These are phyloP conservation scores for Pterobdella sp. DNA, from an alignment of 2,888 invertebrate genomes.

Conservation along the genomic window DNA sequence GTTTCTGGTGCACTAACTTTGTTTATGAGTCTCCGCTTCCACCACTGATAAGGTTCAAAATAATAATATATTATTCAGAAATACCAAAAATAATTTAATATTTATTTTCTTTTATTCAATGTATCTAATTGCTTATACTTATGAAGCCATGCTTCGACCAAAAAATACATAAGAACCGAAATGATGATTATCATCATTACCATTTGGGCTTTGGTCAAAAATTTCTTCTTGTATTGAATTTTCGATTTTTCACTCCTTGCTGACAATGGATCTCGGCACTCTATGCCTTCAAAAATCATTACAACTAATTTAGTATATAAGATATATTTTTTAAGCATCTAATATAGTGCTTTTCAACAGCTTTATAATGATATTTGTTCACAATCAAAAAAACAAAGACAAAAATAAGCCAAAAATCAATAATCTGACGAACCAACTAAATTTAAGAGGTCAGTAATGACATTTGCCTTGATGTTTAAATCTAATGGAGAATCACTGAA, in stretches of 20 bases:
- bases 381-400: neutral
- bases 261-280: constrained; percentile 49
- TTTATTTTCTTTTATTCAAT: neutral
- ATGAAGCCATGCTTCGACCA: too few species aligned
- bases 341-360: neutral
- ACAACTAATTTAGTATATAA: neutral
- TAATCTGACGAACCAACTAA: constrained; percentile 61
- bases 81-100: neutral
- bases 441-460: constrained; percentile 82
- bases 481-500: constrained; percentile 82
- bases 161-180: too few species aligned
- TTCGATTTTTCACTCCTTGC: neutral
- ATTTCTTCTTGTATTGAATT: constrained; percentile 41
- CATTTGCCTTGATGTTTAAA: constrained; percentile 80
- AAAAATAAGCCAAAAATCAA: neutral
- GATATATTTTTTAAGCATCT: neutral
- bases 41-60: constrained; percentile 4
- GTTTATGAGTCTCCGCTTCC: neutral
- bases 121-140: neutral
- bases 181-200: too few species aligned
- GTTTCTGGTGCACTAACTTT: constrained; percentile 36
- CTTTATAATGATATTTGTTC: neutral
- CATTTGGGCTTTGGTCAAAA: neutral
- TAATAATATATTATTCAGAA: neutral
- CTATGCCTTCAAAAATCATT: constrained; percentile 42